A percentile compares a stretch with the other conserved stretches of the same genome.
Evolutionary conservation across 1,140 invertebrate genomes (phyloP).

Genomic region (Lysiphlebus fabarum): DNA sequence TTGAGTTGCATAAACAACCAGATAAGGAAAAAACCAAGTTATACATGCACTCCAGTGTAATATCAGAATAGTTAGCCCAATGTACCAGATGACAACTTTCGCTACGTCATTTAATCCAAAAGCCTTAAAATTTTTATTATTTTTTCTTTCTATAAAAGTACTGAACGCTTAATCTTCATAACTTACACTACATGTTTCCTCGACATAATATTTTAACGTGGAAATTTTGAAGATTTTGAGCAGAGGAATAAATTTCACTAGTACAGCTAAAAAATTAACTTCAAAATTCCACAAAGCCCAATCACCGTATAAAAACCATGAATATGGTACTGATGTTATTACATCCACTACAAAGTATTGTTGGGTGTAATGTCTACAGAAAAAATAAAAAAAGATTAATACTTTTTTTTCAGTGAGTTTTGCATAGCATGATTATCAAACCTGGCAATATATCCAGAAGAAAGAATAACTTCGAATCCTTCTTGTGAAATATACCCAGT

Average conservation of each 20-base stretch:
- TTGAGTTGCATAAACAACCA: slow-evolving; percentile 31
- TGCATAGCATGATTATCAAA: slow-evolving; percentile 15
- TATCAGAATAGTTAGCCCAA: slow-evolving; percentile 33
- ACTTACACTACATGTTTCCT: slow-evolving; percentile 32
- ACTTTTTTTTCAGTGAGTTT: background rate
- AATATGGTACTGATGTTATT: slow-evolving; percentile 38
- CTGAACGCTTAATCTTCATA: background rate
- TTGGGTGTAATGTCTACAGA: slow-evolving; percentile 34
- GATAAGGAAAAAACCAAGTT: slow-evolving; percentile 36
- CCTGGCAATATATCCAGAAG: slow-evolving; percentile 33
- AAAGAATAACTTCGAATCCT: slow-evolving; percentile 35
- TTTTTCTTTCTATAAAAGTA: slow-evolving; percentile 4
- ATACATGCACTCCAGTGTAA: slow-evolving; percentile 44
- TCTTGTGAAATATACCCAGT: slow-evolving; percentile 35
- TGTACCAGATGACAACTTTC: slow-evolving; percentile 35
- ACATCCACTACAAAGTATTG: slow-evolving; percentile 38
- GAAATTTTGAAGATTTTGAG: slow-evolving; percentile 35
- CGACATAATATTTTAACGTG: slow-evolving; percentile 33
- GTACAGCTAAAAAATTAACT: slow-evolving; percentile 29
- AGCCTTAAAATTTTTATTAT: slow-evolving; percentile 2
- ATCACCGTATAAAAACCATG: slow-evolving; percentile 30
- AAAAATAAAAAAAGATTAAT: slow-evolving; percentile 18
- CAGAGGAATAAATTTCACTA: slow-evolving; percentile 34
- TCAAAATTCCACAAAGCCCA: slow-evolving; percentile 24
- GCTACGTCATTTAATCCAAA: slow-evolving; percentile 25